Evolutionary conservation across 2,797 vertebrate genomes (phyloP), one percentile per base, ranked within the genome.

Genomic region (Lepus oiostolus): DNA sequence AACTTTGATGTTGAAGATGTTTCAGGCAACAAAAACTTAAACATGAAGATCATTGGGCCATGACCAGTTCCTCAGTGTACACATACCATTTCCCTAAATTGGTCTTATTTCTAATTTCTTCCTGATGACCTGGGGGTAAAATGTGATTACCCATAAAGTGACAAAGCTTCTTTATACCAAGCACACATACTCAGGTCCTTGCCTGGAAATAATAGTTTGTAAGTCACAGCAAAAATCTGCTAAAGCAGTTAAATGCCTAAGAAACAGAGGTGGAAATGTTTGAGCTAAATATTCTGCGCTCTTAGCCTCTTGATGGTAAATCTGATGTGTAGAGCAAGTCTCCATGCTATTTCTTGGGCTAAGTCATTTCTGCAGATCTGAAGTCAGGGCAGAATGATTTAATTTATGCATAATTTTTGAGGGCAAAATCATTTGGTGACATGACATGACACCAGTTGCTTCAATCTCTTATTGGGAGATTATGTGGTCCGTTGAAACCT

Each of bases 41-140:
- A 96, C 93, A 87, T 86, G 96, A 97, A 98, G 88, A 95, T 88
- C 85, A 96, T 17, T 30, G 28, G 83, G 30, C 77, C 28, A 12
- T 89, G 65, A 93, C 91, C 77, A 96, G 96, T 80, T 94, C 76
- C 88, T 85, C 75, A 86, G 85, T 86, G 0, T 0, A 24, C 38
- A 95, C 96, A 95, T 22, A 93, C 11, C 38, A 67, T 97, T 97
- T 96, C 88, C 91, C 95, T 96, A 96, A 96, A 97, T 90, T 95
- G 93, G 85, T 93, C 76, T 92, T 42, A 80, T 90, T 97, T 94
- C 76, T 95, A 75, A 96, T 96, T 98, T 97, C 71, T 97, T 88
- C 62, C 87, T 26, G 0, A 12, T 63, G 86, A 90, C 95, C 42
- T 91, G 85, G 92, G 80, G 95, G 67, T 35, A 26, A 62, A 76